Evolutionary conservation across 1,140 invertebrate genomes (phyloP), one percentile per base, ranked within the genome.

Genomic region (Platorchestia sp.): DNA sequence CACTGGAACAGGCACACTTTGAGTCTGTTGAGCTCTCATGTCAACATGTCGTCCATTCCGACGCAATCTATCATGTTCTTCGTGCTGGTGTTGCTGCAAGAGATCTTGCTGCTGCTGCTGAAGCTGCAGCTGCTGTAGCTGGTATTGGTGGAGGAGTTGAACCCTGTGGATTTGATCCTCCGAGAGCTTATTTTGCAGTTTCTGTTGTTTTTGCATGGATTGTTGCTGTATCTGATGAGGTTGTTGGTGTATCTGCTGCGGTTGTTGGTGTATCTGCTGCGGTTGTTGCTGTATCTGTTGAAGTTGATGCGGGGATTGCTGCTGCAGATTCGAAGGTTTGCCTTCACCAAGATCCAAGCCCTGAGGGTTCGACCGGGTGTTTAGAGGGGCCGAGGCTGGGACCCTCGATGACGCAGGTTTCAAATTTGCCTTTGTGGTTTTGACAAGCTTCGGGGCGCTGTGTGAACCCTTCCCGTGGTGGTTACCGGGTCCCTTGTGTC

Each of bases 41-140:
- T 45, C 43, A 14, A 22, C 89, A 45, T 10, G 44, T 93, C 19
- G 45, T 45, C 40, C 44, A 45, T 40, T 44, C 40, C 0, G 43
- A 44, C 43, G 45, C n/a, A 93, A 93, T 44, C 45, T 93, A 27
- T 93, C 91, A 45, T 93, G 91, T 47, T 93, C 91, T 45, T 44
- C 43, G 10, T 47, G 91, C 91, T 93, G 91, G 36, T 93, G 91
- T 93, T 93, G 91, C 43, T 93, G 91, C 43, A 93, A 45, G 40
- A 93, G 45, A 14, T 93, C 44, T 93, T 93, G 91, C 40, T 93
- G 91, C 45, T 93, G 91, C 45, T 93, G 91, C 45, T 93, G 91
- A n/a, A 93, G 45, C 43, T 44, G 91, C 91, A 93, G 47, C 45
- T 93, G 91, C 45, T 93, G 91, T 41, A 93, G 44, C 91, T 93